Evolutionary conservation across 64 coral and sea anemone genomes (phyloP).

Genomic region (Dendronephthya gigantea): DNA sequence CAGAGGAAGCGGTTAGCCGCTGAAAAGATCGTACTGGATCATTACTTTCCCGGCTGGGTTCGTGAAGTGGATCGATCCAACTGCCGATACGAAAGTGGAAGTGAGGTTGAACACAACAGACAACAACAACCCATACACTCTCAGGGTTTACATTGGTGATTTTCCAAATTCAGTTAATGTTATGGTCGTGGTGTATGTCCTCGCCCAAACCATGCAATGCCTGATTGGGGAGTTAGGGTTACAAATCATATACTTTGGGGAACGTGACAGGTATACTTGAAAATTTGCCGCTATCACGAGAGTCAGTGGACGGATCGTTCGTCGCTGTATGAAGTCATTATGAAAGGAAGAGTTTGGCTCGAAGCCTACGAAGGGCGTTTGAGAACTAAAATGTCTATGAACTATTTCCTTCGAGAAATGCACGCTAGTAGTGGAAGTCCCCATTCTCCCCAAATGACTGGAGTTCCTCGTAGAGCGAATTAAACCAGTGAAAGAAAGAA

Average conservation of each 20-base stretch:
- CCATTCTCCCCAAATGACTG: too few relatives aligned
- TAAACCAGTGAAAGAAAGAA: too few relatives aligned
- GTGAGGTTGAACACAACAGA: constrained; percentile 24
- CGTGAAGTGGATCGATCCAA: constrained; percentile 49
- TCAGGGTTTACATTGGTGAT: background rate
- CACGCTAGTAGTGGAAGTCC: too few relatives aligned
- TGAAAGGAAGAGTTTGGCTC: too few relatives aligned
- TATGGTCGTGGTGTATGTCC: constrained; percentile 13
- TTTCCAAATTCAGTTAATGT: constrained; percentile 33
- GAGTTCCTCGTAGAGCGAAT: too few relatives aligned
- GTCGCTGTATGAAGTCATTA: constrained; percentile 25
- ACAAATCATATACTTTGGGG: too few relatives aligned
- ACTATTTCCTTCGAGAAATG: too few relatives aligned
- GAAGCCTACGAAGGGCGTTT: too few relatives aligned
- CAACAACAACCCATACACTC: constrained; percentile 34
- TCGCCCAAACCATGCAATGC: background rate
- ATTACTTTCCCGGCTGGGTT: constrained; percentile 27
- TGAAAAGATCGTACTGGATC: constrained; percentile 26
- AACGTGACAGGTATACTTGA: too few relatives aligned
- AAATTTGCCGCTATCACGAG: background rate
- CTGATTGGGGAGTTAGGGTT: background rate
- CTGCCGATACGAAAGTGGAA: constrained; percentile 56
- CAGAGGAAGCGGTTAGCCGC: constrained; percentile 8
- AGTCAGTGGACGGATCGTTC: background rate
- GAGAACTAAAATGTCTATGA: too few relatives aligned